phyloP scores from a whole-genome alignment of 1,140 invertebrate genomes.

The Drosophila jambulina region DNA sequence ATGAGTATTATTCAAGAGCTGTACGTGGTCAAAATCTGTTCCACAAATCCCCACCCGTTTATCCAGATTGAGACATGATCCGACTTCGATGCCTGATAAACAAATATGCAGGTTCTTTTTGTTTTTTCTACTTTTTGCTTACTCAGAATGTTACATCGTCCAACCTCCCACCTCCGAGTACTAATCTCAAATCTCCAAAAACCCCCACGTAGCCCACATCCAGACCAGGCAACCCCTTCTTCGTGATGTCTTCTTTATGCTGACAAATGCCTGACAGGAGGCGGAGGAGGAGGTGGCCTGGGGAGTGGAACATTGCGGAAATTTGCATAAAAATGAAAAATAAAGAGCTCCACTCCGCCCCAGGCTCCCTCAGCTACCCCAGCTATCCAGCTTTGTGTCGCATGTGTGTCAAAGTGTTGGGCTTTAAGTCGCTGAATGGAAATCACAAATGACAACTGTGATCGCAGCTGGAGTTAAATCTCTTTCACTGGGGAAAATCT shows the following conservation, averaged over 20 bases:
- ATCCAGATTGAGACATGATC: slow-evolving; percentile 4
- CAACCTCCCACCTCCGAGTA: background rate
- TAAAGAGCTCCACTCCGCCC: slow-evolving; percentile 22
- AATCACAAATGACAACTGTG: slow-evolving; percentile 10
- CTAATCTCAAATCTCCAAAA: background rate
- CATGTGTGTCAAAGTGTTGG: slow-evolving; percentile 55
- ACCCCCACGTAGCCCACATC: background rate
- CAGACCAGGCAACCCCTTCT: background rate
- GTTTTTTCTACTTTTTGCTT: slow-evolving; percentile 46
- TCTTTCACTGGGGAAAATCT: background rate
- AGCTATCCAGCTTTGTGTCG: slow-evolving; percentile 22
- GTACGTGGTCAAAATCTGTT: background rate
- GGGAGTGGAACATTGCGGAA: slow-evolving; percentile 51
- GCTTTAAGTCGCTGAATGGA: slow-evolving; percentile 22
- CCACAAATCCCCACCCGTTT: background rate
- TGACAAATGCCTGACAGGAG: slow-evolving; percentile 65
- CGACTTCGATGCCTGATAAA: slow-evolving; percentile 49
- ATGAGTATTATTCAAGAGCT: background rate
- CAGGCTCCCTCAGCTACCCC: background rate
- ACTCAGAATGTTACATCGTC: slow-evolving; percentile 50
- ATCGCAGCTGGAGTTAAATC: slow-evolving; percentile 12
- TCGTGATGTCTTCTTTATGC: slow-evolving; percentile 55
- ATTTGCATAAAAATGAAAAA: slow-evolving; percentile 73
- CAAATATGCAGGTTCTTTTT: too few species aligned
- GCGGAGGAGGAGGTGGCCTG: background rate